A percentile compares a stretch with the other conserved stretches of the same genome.
phyloP scores from a whole-genome alignment of 2,797 vertebrate genomes.

The Crax fasciolata region DNA sequence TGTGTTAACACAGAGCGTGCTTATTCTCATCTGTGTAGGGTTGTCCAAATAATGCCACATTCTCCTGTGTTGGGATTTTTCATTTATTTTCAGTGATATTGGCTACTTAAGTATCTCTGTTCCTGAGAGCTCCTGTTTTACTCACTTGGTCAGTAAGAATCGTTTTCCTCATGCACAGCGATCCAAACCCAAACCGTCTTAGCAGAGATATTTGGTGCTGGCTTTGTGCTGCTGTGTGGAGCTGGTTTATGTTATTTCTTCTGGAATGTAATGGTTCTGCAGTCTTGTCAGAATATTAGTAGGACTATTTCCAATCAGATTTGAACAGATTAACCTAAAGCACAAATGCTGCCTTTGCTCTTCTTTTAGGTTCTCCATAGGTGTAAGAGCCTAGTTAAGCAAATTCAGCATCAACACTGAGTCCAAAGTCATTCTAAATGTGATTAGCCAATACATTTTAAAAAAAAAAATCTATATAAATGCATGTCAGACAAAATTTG shows the following conservation, averaged over 20 bases:
- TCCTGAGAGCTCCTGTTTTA: neutral
- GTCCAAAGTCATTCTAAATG: neutral
- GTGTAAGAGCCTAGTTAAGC: no score
- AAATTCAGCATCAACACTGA: neutral
- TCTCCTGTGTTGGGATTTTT: neutral
- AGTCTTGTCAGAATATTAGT: neutral
- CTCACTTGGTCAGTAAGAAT: neutral
- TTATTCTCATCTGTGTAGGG: neutral
- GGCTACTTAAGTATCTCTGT: neutral
- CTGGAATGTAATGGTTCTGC: neutral
- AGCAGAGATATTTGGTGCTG: neutral
- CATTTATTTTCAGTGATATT: neutral
- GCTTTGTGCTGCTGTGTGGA: neutral
- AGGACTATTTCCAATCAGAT: neutral
- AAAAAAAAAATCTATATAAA: neutral
- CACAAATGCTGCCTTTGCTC: neutral
- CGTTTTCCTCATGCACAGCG: neutral
- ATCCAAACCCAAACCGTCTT: conserved; percentile 1
- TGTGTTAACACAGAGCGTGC: neutral
- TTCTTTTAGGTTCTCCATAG: neutral
- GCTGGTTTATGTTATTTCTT: neutral
- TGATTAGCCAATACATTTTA: neutral
- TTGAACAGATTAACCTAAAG: neutral
- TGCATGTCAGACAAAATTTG: neutral
- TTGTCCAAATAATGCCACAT: neutral